Conservation (phyloP, 2,888 invertebrate species). For the Yponomeuta evonymella region DNA sequence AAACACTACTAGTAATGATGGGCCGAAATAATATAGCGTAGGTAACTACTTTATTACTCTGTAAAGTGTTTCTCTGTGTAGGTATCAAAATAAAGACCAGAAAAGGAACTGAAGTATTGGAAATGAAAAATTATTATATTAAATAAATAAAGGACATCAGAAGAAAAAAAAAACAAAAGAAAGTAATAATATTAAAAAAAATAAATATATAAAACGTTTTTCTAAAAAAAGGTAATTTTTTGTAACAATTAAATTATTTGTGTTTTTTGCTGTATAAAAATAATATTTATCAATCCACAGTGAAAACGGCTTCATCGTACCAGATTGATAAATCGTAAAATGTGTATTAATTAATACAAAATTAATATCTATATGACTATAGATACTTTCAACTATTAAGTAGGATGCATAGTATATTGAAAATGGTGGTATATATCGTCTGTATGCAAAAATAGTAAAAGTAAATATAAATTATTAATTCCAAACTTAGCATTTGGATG, state of each 20-base stretch:
- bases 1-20: constrained; percentile 58
- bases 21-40: constrained; percentile 62
- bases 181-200: constrained; percentile 34
- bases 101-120: constrained; percentile 60
- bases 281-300: constrained; percentile 3
- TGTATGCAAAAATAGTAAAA: constrained; percentile 70
- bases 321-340: constrained; percentile 25
- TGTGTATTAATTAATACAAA: constrained; percentile 41
- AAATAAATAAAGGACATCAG: constrained; percentile 32
- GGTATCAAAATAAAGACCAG: constrained; percentile 46
- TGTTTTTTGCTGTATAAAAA: constrained; percentile 33
- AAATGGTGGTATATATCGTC: constrained; percentile 59
- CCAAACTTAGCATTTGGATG: constrained; percentile 70
- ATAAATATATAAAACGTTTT: constrained; percentile 41
- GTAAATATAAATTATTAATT: constrained; percentile 47
- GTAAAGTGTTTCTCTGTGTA: constrained; percentile 76
- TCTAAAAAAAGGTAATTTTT: neutral
- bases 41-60: constrained; percentile 53
- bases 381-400: constrained; percentile 34
- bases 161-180: constrained; percentile 36
- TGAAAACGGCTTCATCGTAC: constrained; percentile 16
- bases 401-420: constrained; percentile 62
- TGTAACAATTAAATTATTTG: constrained; percentile 38
- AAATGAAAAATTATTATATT: constrained; percentile 46
- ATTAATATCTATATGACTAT: constrained; percentile 42